Evolutionary conservation across 2,888 invertebrate genomes (phyloP).

Genomic region (Euspilapteryx auroguttella): DNA sequence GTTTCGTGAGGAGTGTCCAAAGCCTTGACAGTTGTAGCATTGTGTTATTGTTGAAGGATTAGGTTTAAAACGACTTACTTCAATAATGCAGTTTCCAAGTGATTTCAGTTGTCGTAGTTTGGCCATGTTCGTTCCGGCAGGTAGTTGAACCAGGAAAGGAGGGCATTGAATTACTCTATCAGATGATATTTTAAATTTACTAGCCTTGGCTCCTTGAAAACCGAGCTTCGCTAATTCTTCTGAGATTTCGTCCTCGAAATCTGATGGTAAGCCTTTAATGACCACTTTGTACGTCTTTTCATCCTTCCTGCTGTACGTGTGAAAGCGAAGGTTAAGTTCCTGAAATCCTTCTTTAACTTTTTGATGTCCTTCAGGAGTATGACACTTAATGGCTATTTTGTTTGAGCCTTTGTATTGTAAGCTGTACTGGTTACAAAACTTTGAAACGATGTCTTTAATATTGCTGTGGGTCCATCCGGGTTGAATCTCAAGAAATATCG

Average conservation of each 20-base stretch:
- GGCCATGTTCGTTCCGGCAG: neutral
- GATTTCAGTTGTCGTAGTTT: slow-evolving; percentile 1
- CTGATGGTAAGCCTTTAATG: neutral
- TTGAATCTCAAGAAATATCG: neutral
- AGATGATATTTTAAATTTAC: neutral
- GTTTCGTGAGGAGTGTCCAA: slow-evolving; percentile 1
- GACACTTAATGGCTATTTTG: no score
- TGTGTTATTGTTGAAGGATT: neutral
- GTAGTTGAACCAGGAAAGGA: slow-evolving; percentile 1
- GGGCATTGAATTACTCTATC: neutral
- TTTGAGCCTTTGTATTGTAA: no score
- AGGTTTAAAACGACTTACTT: neutral
- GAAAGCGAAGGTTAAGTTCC: neutral
- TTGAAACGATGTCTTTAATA: neutral
- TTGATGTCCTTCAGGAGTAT: neutral
- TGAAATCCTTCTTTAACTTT: neutral
- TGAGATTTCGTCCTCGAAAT: neutral
- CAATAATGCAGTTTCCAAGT: neutral
- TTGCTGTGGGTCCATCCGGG: neutral
- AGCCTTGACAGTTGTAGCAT: slow-evolving; percentile 1
- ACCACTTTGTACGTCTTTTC: neutral
- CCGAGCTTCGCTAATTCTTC: neutral
- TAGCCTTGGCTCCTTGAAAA: neutral
- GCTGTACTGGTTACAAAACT: neutral
- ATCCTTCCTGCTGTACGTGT: neutral